Conservation (phyloP, 2,113 vertebrate species). For the Micromys minutus region DNA sequence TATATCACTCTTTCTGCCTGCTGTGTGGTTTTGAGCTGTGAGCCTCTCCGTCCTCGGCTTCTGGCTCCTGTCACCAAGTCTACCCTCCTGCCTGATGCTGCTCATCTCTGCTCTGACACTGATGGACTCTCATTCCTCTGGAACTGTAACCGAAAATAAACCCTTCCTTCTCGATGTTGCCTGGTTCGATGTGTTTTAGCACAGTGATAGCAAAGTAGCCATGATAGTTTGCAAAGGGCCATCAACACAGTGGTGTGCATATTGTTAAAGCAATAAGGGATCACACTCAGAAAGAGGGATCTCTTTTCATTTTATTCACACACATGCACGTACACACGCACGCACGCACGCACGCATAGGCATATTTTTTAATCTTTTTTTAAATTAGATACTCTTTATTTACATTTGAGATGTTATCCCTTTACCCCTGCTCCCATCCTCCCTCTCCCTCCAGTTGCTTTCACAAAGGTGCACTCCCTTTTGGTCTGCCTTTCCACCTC, state of each 20-base stretch:
- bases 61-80: background rate
- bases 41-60: background rate
- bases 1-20: too few species aligned
- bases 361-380: background rate
- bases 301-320: background rate
- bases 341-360: background rate
- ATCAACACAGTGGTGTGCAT: background rate
- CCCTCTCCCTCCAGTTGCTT: too few species aligned
- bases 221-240: background rate
- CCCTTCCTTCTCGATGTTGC: background rate
- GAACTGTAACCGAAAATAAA: background rate
- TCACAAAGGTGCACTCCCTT: too few species aligned
- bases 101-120: background rate
- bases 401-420: too few species aligned
- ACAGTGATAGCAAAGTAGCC: background rate
- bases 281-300: conserved; percentile 7
- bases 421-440: too few species aligned
- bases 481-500: too few species aligned
- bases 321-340: background rate
- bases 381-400: too few species aligned
- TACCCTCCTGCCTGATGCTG: background rate
- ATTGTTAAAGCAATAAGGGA: conserved; percentile 4
- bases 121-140: background rate
- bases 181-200: background rate
- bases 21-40: background rate